Base-by-base conservation (phyloP, 2,113 vertebrate genomes). In the Neolamprologus brichardi region DNA sequence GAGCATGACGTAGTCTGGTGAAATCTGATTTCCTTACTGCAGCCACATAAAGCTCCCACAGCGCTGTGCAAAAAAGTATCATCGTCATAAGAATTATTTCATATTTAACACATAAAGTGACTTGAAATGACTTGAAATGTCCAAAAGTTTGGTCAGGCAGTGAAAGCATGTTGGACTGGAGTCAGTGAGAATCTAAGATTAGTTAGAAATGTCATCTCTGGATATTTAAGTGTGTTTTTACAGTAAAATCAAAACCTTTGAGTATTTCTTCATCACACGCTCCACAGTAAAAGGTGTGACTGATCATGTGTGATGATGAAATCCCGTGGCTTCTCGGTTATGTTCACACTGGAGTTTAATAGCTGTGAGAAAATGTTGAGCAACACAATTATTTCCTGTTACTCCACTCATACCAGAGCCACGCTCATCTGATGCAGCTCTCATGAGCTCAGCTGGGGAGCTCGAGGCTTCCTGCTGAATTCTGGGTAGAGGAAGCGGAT, bases 61-160 rank as follows among this genome's bases (percentile, higher is more conserved):
- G 28, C 60, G 18, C 60, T 4, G 58, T 62, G 17, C 30, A 3
- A 72, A 44, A 44, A 25, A 25, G 5, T 28, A 18, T 49, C 6
- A 49, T 17, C 3, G 4, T 49, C 23, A 72, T 25, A 44, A 15
- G 5, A 72, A 7, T 44, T 2, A 44, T 44, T 44, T 25, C 20
- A 44, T 37, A 2, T 72, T 46, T 72, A 0, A 72, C 20, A 46
- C 15, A 49, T 49, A 18, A 30, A 75, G 1, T 49, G 41, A 75
- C 15, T 28, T 2, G 37, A 46, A 72, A 44, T 15, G n/a, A 70
- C 5, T 13, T 67, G 8, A 46, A 72, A 0, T 10, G 56, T 60
- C 28, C 56, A 60, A 6, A 3, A 1, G 0, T 4, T 46, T 72
- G 8, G 41, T 75, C 0, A 0, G 15, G 15, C 44, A 13, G 44